Evolutionary conservation across 1,140 invertebrate species (phyloP).

Genomic region (Hermetia illucens): DNA sequence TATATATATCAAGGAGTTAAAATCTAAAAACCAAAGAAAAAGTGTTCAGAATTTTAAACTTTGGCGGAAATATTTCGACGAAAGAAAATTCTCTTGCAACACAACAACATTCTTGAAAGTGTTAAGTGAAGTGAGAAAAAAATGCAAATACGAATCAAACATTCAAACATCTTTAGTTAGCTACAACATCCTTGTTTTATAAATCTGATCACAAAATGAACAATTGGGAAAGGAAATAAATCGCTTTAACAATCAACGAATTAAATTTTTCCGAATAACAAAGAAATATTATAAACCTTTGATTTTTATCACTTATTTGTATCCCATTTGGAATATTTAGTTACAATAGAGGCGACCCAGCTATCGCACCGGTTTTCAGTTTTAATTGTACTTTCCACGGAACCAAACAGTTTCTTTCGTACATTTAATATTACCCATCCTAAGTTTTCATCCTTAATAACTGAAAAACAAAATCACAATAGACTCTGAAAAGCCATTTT

Average conservation of each 20-base stretch:
- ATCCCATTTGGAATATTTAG: neutral
- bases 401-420: no score
- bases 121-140: neutral
- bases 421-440: neutral
- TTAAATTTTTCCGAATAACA: no score
- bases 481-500: neutral
- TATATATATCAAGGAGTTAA: no score
- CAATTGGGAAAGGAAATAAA: neutral
- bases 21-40: neutral
- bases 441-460: neutral
- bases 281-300: no score
- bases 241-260: no score
- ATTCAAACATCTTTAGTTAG: neutral
- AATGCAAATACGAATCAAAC: neutral
- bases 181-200: neutral
- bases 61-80: neutral
- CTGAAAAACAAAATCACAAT: slow-evolving; percentile 5
- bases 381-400: neutral
- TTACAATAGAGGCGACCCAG: neutral
- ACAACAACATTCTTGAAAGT: neutral
- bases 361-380: neutral
- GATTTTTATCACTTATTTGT: slow-evolving; percentile 1
- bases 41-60: neutral
- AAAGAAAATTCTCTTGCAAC: neutral
- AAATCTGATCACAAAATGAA: neutral